These are phyloP conservation scores for Antedon bifida DNA, from an alignment of 35 echinoderm and acorn worm species.

Conservation along the genomic window DNA sequence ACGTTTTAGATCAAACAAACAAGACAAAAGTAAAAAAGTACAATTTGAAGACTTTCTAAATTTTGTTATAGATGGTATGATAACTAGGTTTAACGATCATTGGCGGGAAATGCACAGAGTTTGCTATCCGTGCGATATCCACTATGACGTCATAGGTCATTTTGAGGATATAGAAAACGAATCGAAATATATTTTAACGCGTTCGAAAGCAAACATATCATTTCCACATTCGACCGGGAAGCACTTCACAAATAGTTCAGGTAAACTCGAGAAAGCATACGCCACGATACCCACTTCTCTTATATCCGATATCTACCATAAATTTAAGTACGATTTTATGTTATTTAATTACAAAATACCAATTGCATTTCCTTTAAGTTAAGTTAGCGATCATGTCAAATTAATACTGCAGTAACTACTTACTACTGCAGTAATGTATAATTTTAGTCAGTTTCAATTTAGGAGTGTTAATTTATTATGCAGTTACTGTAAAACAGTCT, in stretches of 20 bases:
- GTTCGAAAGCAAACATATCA: conserved; percentile 18
- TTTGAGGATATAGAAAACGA: conserved; percentile 75
- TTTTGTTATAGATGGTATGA: not conserved
- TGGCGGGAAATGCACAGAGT: conserved; percentile 19
- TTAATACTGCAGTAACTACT: no score
- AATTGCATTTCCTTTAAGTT: no score
- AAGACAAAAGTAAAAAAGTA: not conserved
- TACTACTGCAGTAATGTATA: no score
- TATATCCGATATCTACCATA: conserved; percentile 42
- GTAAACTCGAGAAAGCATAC: conserved; percentile 27
- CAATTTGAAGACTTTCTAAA: not conserved
- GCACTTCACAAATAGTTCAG: conserved; percentile 69
- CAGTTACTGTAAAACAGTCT: no score
- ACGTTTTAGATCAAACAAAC: not conserved
- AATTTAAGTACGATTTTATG: conserved; percentile 62
- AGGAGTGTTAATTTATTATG: no score
- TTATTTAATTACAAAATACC: conserved; percentile 56
- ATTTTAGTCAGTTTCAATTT: no score
- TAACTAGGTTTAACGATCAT: conserved; percentile 15
- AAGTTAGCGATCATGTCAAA: no score
- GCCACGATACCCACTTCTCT: conserved; percentile 18
- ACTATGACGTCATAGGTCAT: conserved; percentile 76
- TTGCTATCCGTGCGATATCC: conserved; percentile 64
- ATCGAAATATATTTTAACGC: conserved; percentile 43
- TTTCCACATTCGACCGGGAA: conserved; percentile 58